phyloP scores from a whole-genome alignment of 2,888 invertebrate species.

The Amiota communis region DNA sequence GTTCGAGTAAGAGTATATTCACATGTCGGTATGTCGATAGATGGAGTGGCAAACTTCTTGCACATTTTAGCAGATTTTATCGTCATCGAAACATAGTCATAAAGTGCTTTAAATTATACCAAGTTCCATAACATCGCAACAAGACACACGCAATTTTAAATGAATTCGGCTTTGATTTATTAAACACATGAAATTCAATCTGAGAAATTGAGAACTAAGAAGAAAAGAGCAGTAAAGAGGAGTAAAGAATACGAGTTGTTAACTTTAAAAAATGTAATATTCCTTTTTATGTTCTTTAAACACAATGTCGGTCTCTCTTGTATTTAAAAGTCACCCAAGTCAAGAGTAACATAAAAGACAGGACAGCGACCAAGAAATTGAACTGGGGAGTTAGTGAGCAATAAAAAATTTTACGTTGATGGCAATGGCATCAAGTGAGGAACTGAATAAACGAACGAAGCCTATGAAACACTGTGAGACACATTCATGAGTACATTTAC shows the following conservation, averaged over 20 bases:
- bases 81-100: slow-evolving; percentile 5
- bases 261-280: too few species aligned
- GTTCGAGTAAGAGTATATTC: too few species aligned
- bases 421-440: background rate
- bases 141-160: background rate
- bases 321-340: too few species aligned
- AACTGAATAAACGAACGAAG: background rate
- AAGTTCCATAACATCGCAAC: background rate
- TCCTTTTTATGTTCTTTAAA: too few species aligned
- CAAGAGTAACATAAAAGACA: too few species aligned
- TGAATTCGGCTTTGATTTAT: slow-evolving; percentile 14
- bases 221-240: background rate
- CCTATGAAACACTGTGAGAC: background rate
- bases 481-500: slow-evolving; percentile 23
- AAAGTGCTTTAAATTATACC: slow-evolving; percentile 11
- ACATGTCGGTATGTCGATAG: too few species aligned
- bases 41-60: background rate
- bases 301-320: too few species aligned
- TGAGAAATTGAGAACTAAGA: background rate
- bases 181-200: background rate
- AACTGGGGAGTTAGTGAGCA: background rate
- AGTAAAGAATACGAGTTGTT: too few species aligned
- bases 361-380: too few species aligned
- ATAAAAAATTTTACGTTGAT: slow-evolving; percentile 2
- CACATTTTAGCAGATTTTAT: slow-evolving; percentile 26